Conservation (phyloP, 2,113 vertebrate species). For the Ammospiza nelsoni region DNA sequence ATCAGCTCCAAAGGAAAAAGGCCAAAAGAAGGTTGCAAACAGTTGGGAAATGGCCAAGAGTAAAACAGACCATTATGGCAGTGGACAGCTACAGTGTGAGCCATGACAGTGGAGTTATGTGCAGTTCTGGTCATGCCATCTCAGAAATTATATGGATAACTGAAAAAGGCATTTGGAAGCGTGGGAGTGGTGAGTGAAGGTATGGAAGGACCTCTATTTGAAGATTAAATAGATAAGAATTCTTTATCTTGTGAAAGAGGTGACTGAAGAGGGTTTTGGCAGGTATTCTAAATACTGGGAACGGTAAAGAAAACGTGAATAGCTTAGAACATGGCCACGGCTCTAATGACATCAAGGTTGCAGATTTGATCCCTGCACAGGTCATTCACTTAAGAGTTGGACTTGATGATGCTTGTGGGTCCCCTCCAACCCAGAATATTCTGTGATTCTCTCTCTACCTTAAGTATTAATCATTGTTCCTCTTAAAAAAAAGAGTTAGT, state of each 20-base stretch:
- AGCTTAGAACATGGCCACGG: background rate
- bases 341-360: fast-evolving
- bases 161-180: background rate
- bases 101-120: background rate
- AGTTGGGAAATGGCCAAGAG: background rate
- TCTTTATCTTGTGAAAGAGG: background rate
- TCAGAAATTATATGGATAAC: background rate
- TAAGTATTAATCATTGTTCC: background rate
- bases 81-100: background rate
- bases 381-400: background rate
- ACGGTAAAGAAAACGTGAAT: background rate
- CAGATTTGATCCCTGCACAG: background rate
- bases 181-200: background rate
- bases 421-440: background rate
- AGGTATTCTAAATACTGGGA: background rate
- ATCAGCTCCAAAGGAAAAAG: background rate
- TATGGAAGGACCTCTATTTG: background rate
- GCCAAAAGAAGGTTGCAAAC: background rate
- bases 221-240: background rate
- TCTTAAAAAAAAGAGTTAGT: background rate
- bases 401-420: background rate
- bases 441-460: background rate
- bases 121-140: background rate
- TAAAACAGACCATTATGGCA: fast-evolving
- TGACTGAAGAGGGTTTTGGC: background rate